Evolutionary conservation across 2,797 vertebrate species (phyloP), one percentile per base, ranked within the genome.

Genomic region (Enteromius mattozi): DNA sequence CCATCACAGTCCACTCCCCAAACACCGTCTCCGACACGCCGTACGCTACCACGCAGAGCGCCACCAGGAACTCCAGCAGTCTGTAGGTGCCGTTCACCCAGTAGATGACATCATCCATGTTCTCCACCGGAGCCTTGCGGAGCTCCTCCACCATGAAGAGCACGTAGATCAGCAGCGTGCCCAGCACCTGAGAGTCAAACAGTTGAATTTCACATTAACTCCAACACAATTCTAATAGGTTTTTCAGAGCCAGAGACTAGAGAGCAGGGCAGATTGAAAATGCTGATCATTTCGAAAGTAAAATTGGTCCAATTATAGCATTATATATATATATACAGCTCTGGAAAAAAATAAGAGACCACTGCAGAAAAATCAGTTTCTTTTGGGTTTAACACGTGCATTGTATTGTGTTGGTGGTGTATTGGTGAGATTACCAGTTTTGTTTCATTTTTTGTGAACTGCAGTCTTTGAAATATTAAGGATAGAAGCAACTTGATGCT

Each of bases 141-240:
- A 99, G 96, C 92, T 99, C 98, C 89, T 99, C 98, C 91, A 99
- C 97, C 97, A 99, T 99, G 89, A 99, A 99, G 88, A 99, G 95
- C 85, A 99, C 94, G 17, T 96, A 99, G 94, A 96, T 97, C 88
- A 99, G 96, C 88, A 99, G 95, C 0, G 98, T 99, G 66, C 98
- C 96, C 5, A 99, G 96, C 4, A 99, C 98, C 98, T 99, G 91
- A 21, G 6, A 56, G n/a, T 61, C 6, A 71, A 16, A 66, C 35
- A 49, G 19, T 49, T 27, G 35, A 78, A 71, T 47, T 27, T 45
- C 16, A 74, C 27, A 33, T 74, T 33, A 35, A 56, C 30, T 51
- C 10, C 27, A 12, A 21, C 49, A 30, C 71, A 49, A 19, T 10
- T 74, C 2, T 7, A 33, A 74, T 3, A 21, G 17, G 4, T 6